Evolutionary conservation across 2,113 vertebrate genomes (phyloP).

Genomic region (Hucho hucho): DNA sequence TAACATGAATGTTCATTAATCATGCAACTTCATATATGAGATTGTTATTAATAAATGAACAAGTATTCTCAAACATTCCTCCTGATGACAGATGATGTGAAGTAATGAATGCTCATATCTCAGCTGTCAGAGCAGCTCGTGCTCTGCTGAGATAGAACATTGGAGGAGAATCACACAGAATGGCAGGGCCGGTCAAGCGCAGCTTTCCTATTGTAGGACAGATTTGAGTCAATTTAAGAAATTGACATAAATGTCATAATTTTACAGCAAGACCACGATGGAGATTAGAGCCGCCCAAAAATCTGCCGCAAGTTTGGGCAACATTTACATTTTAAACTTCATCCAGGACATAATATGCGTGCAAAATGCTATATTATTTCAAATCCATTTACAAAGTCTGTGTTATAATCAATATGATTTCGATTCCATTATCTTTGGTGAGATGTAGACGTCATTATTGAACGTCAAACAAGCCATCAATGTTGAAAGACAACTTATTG

Average conservation of each 20-base stretch:
- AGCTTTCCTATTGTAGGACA: not conserved
- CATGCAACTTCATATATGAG: too few relatives aligned
- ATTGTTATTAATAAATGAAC: too few relatives aligned
- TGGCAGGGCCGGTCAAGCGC: not conserved
- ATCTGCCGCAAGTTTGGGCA: not conserved
- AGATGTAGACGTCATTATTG: conserved; percentile 74
- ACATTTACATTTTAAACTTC: not conserved
- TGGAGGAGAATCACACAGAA: not conserved
- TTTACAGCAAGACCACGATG: not conserved
- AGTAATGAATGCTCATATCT: not conserved
- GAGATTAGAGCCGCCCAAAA: not conserved
- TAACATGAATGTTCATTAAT: too few relatives aligned
- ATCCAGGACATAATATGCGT: not conserved
- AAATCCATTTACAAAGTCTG: not conserved
- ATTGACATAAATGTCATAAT: too few relatives aligned
- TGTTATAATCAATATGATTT: not conserved
- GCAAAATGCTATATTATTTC: not conserved
- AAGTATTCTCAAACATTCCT: not conserved
- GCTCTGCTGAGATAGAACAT: not conserved
- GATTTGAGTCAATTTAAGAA: not conserved
- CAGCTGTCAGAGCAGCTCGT: not conserved
- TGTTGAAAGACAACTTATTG: conserved; percentile 69
- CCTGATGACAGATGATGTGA: not conserved
- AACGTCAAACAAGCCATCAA: conserved; percentile 68
- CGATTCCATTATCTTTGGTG: conserved; percentile 29